These are phyloP conservation scores for Plotosus lineatus DNA, from an alignment of 2,113 vertebrate species.

Conservation along the genomic window DNA sequence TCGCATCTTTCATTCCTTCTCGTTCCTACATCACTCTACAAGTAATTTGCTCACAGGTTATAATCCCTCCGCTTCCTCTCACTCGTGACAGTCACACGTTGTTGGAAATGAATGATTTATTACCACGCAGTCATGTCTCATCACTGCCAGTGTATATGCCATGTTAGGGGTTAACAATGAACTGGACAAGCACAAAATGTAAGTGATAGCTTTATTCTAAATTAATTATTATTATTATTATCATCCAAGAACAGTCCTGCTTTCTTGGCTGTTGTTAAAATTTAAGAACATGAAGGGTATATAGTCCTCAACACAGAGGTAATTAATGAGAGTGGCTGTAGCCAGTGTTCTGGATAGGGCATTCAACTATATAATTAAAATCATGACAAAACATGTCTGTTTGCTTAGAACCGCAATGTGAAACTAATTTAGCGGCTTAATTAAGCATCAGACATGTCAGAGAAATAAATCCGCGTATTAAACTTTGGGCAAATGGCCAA, in stretches of 20 bases:
- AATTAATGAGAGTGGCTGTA: background rate
- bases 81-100: background rate
- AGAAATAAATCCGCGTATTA: background rate
- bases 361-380: background rate
- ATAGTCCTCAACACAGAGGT: background rate
- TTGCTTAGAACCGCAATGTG: background rate
- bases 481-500: background rate
- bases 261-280: background rate
- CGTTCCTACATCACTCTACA: background rate
- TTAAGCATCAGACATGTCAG: background rate
- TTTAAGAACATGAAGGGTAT: background rate
- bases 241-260: background rate
- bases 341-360: background rate
- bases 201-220: background rate
- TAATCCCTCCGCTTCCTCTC: background rate
- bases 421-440: background rate
- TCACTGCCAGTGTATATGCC: background rate
- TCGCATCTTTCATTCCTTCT: background rate
- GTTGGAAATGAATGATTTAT: background rate
- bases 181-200: background rate
- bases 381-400: background rate
- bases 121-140: background rate
- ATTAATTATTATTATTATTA: background rate
- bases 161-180: background rate
- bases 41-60: background rate